Percentiles rank a stretch among this genome's conserved stretches.
Conservation (phyloP, 2,113 vertebrate species). For the Gymnocephalus cernua region DNA sequence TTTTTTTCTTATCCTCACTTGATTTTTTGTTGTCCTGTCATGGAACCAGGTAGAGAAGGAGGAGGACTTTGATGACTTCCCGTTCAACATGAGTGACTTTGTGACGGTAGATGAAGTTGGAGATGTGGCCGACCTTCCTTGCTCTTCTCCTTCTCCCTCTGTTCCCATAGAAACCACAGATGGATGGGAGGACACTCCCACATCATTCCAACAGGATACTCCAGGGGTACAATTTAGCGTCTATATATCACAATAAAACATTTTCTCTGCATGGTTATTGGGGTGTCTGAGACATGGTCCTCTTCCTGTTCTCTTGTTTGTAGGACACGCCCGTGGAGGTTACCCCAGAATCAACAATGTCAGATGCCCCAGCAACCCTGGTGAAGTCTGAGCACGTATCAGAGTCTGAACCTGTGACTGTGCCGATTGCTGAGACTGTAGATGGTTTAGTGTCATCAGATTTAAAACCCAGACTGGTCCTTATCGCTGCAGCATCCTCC, state of each 20-base stretch:
- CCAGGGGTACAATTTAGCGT: constrained; percentile 10
- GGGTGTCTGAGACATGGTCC: background rate
- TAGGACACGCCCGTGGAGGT: constrained; percentile 39
- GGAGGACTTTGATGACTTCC: constrained; percentile 56
- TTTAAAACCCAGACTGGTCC: background rate
- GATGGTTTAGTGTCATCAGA: background rate
- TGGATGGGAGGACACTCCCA: background rate
- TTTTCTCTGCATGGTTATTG: background rate
- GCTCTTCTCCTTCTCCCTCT: background rate
- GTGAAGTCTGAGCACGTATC: background rate
- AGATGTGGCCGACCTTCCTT: constrained; percentile 67
- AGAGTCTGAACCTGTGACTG: background rate
- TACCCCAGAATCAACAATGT: background rate
- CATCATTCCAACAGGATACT: constrained; percentile 1
- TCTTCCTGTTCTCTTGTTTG: background rate
- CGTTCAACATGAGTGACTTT: constrained; percentile 77
- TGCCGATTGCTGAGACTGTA: background rate
- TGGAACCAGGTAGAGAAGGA: background rate
- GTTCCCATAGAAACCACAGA: constrained; percentile 29
- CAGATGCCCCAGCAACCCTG: background rate
- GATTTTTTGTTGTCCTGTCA: background rate
- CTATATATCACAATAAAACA: too few species aligned
- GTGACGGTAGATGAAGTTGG: constrained; percentile 80
- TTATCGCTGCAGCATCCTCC: background rate
- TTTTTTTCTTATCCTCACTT: background rate